A percentile compares a stretch with the other conserved stretches of the same genome.
Conservation (phyloP, 2,888 invertebrate species). For the Drosophila setosimentum region DNA sequence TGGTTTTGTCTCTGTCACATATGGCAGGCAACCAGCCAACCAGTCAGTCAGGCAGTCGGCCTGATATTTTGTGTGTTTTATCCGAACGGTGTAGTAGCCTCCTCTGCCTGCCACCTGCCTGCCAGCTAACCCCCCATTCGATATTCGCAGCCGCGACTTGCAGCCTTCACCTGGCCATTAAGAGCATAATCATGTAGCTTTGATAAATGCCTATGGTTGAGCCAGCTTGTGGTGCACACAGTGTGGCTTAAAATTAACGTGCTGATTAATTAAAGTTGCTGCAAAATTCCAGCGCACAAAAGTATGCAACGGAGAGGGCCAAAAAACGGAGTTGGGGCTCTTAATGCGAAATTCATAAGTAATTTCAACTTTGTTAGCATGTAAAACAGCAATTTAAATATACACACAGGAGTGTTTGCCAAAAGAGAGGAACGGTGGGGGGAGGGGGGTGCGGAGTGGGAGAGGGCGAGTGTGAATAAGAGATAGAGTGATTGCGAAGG, state of each 20-base stretch:
- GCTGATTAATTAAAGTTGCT: constrained; percentile 77
- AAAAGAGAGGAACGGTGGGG: neutral
- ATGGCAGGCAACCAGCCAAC: constrained; percentile 45
- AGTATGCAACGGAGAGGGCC: constrained; percentile 38
- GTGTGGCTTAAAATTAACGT: constrained; percentile 54
- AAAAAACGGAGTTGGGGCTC: neutral
- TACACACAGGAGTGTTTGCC: constrained; percentile 6
- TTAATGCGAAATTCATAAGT: constrained; percentile 68
- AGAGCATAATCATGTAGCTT: constrained; percentile 78
- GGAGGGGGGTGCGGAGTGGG: constrained; percentile 1
- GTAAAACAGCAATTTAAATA: constrained; percentile 70
- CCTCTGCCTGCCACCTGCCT: neutral
- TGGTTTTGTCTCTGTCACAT: constrained; percentile 73
- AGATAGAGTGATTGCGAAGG: constrained; percentile 57
- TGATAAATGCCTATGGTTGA: constrained; percentile 69
- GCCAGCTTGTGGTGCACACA: constrained; percentile 1
- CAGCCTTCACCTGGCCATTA: constrained; percentile 70
- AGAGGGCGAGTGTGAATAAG: constrained; percentile 19
- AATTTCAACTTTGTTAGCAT: constrained; percentile 56
- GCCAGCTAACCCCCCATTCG: neutral
- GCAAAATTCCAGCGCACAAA: constrained; percentile 34
- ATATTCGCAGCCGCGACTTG: constrained; percentile 3
- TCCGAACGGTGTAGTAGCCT: constrained; percentile 8
- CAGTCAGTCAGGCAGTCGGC: constrained; percentile 1
- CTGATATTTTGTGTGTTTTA: constrained; percentile 23